Evolutionary conservation across 2,888 invertebrate species (phyloP).

Genomic region (Ophioninae sp.): DNA sequence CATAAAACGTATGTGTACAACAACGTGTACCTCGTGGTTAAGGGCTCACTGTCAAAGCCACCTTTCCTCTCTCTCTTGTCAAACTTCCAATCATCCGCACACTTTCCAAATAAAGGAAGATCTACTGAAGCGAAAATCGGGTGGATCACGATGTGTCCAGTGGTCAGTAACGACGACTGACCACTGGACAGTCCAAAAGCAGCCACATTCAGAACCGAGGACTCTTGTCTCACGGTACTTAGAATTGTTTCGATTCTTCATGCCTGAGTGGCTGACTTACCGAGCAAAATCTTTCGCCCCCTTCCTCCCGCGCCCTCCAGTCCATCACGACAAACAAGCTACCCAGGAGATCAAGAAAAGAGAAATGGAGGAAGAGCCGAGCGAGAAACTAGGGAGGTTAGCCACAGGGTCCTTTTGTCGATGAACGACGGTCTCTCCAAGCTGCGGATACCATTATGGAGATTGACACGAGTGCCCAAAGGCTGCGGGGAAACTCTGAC

Average conservation of each 20-base stretch:
- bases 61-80: slow-evolving; percentile 18
- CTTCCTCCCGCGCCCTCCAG: slow-evolving; percentile 17
- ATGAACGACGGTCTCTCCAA: slow-evolving; percentile 50
- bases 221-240: slow-evolving; percentile 76
- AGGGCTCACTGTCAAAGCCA: slow-evolving; percentile 37
- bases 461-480: slow-evolving; percentile 48
- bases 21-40: slow-evolving; percentile 7
- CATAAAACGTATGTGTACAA: slow-evolving; percentile 21
- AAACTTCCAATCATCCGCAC: slow-evolving; percentile 49
- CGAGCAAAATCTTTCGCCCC: slow-evolving; percentile 64
- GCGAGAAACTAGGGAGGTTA: slow-evolving; percentile 8
- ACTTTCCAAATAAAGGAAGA: slow-evolving; percentile 43
- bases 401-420: slow-evolving; percentile 55
- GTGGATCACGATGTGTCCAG: slow-evolving; percentile 21
- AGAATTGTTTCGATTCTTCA: slow-evolving; percentile 69
- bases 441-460: slow-evolving; percentile 51
- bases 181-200: slow-evolving; percentile 66
- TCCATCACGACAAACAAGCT: slow-evolving; percentile 67
- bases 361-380: slow-evolving; percentile 11
- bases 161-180: slow-evolving; percentile 50
- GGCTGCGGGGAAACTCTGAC: slow-evolving; percentile 62
- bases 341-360: slow-evolving; percentile 1
- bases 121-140: slow-evolving; percentile 48
- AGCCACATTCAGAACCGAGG: slow-evolving; percentile 45
- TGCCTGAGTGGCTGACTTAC: slow-evolving; percentile 74